A percentile compares a stretch with the other conserved stretches of the same genome.
phyloP scores from a whole-genome alignment of 2,888 invertebrate species.

The Meteorus colon region DNA sequence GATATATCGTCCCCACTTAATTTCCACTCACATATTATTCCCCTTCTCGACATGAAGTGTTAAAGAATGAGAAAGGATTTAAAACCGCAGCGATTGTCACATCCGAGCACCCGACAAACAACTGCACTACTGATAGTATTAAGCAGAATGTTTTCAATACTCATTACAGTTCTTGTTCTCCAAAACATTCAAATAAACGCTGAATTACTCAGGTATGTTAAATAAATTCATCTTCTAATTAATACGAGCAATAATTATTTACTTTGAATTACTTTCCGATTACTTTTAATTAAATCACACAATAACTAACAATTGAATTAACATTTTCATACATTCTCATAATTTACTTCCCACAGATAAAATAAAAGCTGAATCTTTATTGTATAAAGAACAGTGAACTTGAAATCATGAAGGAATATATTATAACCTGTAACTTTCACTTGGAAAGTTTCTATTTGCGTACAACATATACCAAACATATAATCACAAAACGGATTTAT shows the following conservation, averaged over 20 bases:
- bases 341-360: neutral
- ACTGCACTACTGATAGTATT: constrained; percentile 48
- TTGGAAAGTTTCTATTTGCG: constrained; percentile 26
- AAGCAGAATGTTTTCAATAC: constrained; percentile 55
- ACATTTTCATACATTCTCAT: neutral
- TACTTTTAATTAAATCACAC: constrained; percentile 9
- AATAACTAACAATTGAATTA: too few relatives aligned
- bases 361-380: neutral
- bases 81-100: constrained; percentile 53
- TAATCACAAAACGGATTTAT: neutral
- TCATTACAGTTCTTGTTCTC: constrained; percentile 52
- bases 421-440: constrained; percentile 44
- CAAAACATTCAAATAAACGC: constrained; percentile 45
- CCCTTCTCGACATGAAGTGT: constrained; percentile 8
- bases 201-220: constrained; percentile 54
- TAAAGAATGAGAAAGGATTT: constrained; percentile 50
- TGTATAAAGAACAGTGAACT: neutral
- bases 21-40: constrained; percentile 13
- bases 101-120: constrained; percentile 50
- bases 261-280: constrained; percentile 10
- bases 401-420: constrained; percentile 21
- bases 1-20: neutral
- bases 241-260: neutral
- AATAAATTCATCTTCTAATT: constrained; percentile 22
- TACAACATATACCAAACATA: neutral